A percentile compares a stretch with the other conserved stretches of the same genome.
Evolutionary conservation across 2,888 invertebrate genomes (phyloP).

Genomic region (Azorinus chamasolen): DNA sequence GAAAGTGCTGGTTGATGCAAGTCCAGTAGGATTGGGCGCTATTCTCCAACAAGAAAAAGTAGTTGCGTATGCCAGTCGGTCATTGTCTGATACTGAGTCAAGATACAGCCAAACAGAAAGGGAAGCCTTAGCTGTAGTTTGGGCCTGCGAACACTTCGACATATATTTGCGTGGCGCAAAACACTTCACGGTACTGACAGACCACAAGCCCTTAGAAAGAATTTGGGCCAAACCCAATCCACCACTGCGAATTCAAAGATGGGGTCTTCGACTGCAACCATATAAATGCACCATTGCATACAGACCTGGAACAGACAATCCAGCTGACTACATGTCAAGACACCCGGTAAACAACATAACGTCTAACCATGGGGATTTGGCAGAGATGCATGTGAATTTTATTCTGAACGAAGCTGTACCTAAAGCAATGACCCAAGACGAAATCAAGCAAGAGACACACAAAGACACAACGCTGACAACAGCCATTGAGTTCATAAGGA

Average conservation of each 20-base stretch:
- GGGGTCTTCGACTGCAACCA: constrained; percentile 63
- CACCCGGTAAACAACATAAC: too few species aligned
- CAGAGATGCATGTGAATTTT: too few species aligned
- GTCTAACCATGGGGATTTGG: too few species aligned
- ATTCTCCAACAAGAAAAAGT: constrained; percentile 27
- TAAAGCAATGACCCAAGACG: too few species aligned
- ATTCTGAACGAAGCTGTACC: too few species aligned
- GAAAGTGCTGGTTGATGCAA: constrained; percentile 15
- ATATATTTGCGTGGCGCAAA: constrained; percentile 64
- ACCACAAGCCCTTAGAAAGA: constrained; percentile 72
- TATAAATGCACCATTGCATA: too few species aligned
- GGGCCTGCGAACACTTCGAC: constrained; percentile 67
- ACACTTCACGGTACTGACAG: constrained; percentile 59
- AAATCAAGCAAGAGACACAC: too few species aligned
- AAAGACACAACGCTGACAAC: too few species aligned
- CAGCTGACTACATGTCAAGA: too few species aligned
- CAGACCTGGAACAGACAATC: too few species aligned
- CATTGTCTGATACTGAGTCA: constrained; percentile 26
- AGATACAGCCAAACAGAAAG: constrained; percentile 50
- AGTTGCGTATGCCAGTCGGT: constrained; percentile 35
- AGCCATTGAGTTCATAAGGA: too few species aligned
- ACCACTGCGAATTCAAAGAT: constrained; percentile 69
- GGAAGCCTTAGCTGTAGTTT: constrained; percentile 67
- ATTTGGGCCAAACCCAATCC: too few species aligned
- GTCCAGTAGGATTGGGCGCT: constrained; percentile 37